phyloP scores from a whole-genome alignment of 2,888 invertebrate species.

The Thymelicus lineola region DNA sequence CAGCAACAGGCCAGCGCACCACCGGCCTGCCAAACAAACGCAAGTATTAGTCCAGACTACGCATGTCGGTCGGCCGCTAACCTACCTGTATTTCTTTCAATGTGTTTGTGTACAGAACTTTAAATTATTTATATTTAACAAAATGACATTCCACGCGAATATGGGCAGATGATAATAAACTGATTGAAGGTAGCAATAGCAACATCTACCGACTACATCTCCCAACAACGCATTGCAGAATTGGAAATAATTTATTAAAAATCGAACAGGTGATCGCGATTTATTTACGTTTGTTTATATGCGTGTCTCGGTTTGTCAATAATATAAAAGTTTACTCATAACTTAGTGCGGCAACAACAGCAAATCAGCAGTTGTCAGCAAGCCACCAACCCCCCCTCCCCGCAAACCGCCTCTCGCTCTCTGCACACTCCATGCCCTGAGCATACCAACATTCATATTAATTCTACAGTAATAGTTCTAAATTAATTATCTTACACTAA shows the following conservation, averaged over 20 bases:
- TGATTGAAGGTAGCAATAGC: background rate
- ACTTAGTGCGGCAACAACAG: constrained; percentile 83
- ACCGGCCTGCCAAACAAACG: constrained; percentile 85
- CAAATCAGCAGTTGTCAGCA: constrained; percentile 84
- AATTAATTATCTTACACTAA: constrained; percentile 31
- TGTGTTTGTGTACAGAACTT: constrained; percentile 23
- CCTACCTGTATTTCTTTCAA: constrained; percentile 21
- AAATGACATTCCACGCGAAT: constrained; percentile 19
- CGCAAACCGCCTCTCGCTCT: constrained; percentile 79
- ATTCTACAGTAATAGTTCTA: constrained; percentile 50
- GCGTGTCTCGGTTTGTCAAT: constrained; percentile 75
- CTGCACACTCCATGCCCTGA: constrained; percentile 81
- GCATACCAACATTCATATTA: constrained; percentile 81
- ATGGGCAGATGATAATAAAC: constrained; percentile 20
- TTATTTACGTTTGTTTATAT: constrained; percentile 48
- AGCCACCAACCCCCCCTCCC: constrained; percentile 76
- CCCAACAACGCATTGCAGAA: constrained; percentile 26
- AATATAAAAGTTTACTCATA: constrained; percentile 83
- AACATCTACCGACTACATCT: constrained; percentile 6
- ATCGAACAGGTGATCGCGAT: constrained; percentile 6
- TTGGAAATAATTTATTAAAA: background rate
- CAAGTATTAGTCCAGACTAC: constrained; percentile 67
- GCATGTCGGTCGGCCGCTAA: constrained; percentile 36
- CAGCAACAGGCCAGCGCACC: constrained; percentile 84
- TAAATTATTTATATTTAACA: background rate